Conservation (phyloP, 2,113 vertebrate genomes). For the Pterophyllum scalare region DNA sequence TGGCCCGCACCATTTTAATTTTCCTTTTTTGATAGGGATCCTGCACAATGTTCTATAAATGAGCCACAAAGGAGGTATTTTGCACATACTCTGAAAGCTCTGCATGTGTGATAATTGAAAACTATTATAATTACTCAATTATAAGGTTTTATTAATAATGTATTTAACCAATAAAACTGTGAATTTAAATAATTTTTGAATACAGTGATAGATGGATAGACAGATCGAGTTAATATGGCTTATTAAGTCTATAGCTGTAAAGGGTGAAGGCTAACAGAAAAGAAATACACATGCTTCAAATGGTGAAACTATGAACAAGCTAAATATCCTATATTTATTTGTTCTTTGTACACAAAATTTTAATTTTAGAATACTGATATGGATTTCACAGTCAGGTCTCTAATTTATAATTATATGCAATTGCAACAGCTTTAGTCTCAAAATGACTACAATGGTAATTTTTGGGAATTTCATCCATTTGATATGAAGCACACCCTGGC, state of each 20-base stretch:
- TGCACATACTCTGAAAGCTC: neutral
- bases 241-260: neutral
- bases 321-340: neutral
- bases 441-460: neutral
- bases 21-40: neutral
- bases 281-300: neutral
- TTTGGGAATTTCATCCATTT: constrained; percentile 35
- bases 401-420: constrained; percentile 39
- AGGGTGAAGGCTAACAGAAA: neutral
- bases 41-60: neutral
- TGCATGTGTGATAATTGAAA: neutral
- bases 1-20: neutral
- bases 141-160: neutral
- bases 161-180: neutral
- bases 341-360: neutral
- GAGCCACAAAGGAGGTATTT: neutral
- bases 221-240: neutral
- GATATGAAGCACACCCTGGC: constrained; percentile 24
- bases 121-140: neutral
- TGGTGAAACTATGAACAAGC: neutral
- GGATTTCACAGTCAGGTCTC: constrained; percentile 30
- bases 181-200: neutral
- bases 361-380: constrained; percentile 22
- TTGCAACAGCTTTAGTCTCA: neutral
- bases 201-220: neutral